These are phyloP conservation scores for Abscondita cerata DNA, from an alignment of 2,888 invertebrate genomes.

Conservation along the genomic window DNA sequence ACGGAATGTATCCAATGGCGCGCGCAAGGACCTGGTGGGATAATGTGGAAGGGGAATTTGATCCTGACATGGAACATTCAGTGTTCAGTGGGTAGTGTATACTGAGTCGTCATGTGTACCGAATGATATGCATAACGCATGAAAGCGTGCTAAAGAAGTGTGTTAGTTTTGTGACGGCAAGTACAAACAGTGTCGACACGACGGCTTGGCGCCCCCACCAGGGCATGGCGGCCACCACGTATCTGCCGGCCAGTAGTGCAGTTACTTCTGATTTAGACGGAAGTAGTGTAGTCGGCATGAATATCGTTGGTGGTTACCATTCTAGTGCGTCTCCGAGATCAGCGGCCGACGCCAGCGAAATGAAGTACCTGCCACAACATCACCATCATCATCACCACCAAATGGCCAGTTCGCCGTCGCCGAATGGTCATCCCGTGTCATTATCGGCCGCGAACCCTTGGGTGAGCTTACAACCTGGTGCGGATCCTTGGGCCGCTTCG, in stretches of 20 bases:
- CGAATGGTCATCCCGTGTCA: constrained; percentile 66
- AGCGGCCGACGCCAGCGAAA: constrained; percentile 87
- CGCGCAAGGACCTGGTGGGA: constrained; percentile 54
- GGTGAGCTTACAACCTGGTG: constrained; percentile 79
- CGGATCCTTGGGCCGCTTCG: constrained; percentile 80
- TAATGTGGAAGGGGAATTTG: constrained; percentile 52
- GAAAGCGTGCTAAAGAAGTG: constrained; percentile 51
- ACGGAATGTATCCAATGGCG: constrained; percentile 57
- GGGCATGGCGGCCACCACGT: constrained; percentile 96
- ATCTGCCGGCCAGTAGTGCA: constrained; percentile 81
- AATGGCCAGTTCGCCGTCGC: constrained; percentile 73
- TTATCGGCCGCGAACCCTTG: constrained; percentile 72
- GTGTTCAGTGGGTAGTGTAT: constrained; percentile 67
- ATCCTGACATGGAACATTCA: constrained; percentile 51
- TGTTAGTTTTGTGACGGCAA: constrained; percentile 38
- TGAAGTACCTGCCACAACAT: constrained; percentile 92
- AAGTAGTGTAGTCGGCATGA: constrained; percentile 74
- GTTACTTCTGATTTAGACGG: constrained; percentile 76
- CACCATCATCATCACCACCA: constrained; percentile 82
- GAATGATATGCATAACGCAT: constrained; percentile 65
- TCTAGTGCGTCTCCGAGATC: constrained; percentile 83
- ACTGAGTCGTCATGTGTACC: constrained; percentile 62
- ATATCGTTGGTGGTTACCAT: constrained; percentile 80
- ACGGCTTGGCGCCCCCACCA: constrained; percentile 64
- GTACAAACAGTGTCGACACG: constrained; percentile 53